Base-by-base conservation (phyloP, 1,140 invertebrate species). In the Akabosia matsudoensis region DNA sequence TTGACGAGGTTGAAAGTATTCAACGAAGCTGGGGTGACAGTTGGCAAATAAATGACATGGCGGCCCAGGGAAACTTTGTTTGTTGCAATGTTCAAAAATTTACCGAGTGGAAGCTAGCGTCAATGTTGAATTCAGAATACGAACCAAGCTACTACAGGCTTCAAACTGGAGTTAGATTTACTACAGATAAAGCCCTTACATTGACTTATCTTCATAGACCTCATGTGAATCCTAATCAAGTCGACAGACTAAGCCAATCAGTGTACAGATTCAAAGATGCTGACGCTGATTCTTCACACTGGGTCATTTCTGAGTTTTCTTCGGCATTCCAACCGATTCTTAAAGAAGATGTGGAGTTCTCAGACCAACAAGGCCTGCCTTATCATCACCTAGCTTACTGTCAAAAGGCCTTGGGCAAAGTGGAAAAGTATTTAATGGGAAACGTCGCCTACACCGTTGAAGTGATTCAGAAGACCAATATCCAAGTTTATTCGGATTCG, bases 41-140 rank as follows among this genome's bases (percentile, higher is more conserved):
- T n/a, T 90, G 89, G 89, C 87, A 90, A 84, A 82, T 89, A 33
- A 86, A 86, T 79, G 87, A 88, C 82, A 88, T 89, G 88, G 88
- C 88, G 76, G 86, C 86, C n/a, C 83, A 85, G 22, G 64, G 61
- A 72, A 45, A 34, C 14, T 72, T 72, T 37, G 37, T 72, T 72
- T 51, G 33, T 22, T 37, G 16, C 1, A 2, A 7, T 13, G 45
- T 72, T 45, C 24, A 14, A 4, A 45, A 51, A 34, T 72, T 72
- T 72, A 18, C 2, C 1, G 33, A 51, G 3, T 51, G 37, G 70
- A 7, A 45, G 3, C 22, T 72, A 7, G 28, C 22, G 3, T 28
- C 28, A 2, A 4, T 67, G 22, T 2, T 10, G 1, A 30, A 10
- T 22, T 67, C 61, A 30, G 3, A 30, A 13, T 67, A 88, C 78